A percentile compares a stretch with the other conserved stretches of the same genome.
phyloP scores from a whole-genome alignment of 2,888 invertebrate species.

The Aphodius sticticus region DNA sequence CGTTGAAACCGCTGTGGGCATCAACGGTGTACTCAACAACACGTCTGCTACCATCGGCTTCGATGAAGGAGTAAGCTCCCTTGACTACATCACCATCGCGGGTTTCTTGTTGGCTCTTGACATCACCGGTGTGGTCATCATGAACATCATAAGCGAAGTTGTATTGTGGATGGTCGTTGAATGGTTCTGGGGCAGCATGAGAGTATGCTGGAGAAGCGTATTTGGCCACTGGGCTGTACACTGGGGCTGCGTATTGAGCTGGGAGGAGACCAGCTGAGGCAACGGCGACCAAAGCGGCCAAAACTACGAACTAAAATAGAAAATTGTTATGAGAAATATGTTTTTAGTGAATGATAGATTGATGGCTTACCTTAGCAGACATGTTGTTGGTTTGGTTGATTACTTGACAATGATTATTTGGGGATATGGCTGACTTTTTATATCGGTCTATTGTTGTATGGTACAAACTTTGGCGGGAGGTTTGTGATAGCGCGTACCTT shows the following conservation, averaged over 20 bases:
- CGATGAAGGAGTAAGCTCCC: constrained; percentile 33
- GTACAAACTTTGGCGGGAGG: too few relatives aligned
- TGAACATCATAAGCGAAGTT: constrained; percentile 34
- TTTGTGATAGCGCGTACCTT: too few relatives aligned
- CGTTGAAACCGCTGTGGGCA: constrained; percentile 35
- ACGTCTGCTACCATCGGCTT: constrained; percentile 34
- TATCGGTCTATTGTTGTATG: too few relatives aligned
- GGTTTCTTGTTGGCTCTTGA: constrained; percentile 31
- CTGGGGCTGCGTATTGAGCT: not conserved
- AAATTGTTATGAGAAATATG: not conserved
- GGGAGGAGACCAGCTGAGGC: not conserved
- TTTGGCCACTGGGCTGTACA: not conserved
- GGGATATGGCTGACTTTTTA: too few relatives aligned
- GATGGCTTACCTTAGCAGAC: too few relatives aligned
- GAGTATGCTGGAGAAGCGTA: not conserved
- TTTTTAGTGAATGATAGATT: too few relatives aligned
- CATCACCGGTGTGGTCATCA: constrained; percentile 33
- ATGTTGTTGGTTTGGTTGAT: not conserved
- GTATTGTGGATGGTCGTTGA: constrained; percentile 39
- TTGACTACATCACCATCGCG: constrained; percentile 31
- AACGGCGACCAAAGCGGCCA: not conserved
- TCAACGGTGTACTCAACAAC: constrained; percentile 35
- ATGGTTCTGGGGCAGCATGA: not conserved
- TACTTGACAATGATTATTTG: too few relatives aligned
- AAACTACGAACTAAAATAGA: not conserved